Base-by-base conservation (phyloP, 1,140 invertebrate species). In the Potamilus streckersoni region DNA sequence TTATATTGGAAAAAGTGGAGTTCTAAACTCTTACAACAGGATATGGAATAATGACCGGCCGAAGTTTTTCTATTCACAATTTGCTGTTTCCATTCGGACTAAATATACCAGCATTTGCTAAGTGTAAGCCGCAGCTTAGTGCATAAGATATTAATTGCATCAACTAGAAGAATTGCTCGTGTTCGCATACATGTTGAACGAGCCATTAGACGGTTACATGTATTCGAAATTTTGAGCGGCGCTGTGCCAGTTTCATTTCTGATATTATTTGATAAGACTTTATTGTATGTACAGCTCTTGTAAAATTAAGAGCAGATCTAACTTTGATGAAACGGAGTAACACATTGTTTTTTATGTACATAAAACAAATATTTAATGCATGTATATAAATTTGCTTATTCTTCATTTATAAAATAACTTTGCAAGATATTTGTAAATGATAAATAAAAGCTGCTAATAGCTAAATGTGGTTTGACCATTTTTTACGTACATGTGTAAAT, bases 151-250 rank as follows among this genome's bases (percentile, higher is more conserved):
- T 80, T 11, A 76, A 59, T 80, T 11, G 74, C 73, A 68, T 67
- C 79, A 59, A 80, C 85, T 16, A 69, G 82, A 64, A 58, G 76
- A 64, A 83, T 87, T 15, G 83, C 80, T 57, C 49, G 69, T 20
- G 77, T 81, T 27, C 38, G 85, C 38, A 86, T 86, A 38, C 84
- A 86, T 78, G 85, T 86, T 13, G 84, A 85, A 80, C 66, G 82
- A 57, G 82, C 77, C 16, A 86, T 86, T 56, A 79, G 76, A 59
- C 15, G 71, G 62, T 1, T 77, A 19, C 67, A 80, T 31, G 62
- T 56, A 58, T 80, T 64, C 57, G 62, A 56, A 69, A 11, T 75
- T 8, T 20, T 75, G 14, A 75, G 69, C 20, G 23, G 23, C 23
- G 23, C 0, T 23, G 23, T 23, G 23, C 23, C 23, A 23, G 23